phyloP scores from a whole-genome alignment of 2,113 vertebrate genomes.

The Protobothrops flavoviridis region DNA sequence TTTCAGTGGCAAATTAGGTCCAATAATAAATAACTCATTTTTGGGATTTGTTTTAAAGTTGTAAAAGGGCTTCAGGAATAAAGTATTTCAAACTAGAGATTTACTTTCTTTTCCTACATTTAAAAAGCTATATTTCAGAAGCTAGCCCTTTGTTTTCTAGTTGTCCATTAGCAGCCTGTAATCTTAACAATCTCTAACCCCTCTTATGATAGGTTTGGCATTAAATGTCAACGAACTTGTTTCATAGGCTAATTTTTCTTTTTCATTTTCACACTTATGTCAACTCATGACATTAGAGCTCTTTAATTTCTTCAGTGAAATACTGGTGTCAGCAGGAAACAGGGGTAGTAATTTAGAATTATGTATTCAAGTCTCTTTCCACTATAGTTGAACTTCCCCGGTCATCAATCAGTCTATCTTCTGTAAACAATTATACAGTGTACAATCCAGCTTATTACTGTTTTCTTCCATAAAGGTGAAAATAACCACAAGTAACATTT shows the following conservation, averaged over 20 bases:
- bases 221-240: slow-evolving; percentile 51
- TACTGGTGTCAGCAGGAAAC: slow-evolving; percentile 41
- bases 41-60: slow-evolving; percentile 19
- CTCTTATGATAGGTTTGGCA: slow-evolving; percentile 39
- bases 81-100: slow-evolving; percentile 47
- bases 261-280: slow-evolving; percentile 44
- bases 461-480: not conserved
- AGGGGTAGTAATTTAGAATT: slow-evolving; percentile 48
- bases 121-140: slow-evolving; percentile 36
- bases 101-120: slow-evolving; percentile 40
- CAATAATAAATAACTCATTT: not conserved
- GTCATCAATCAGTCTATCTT: slow-evolving; percentile 27
- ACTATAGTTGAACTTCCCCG: slow-evolving; percentile 21
- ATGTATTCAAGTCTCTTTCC: slow-evolving; percentile 42
- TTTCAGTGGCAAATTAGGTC: not conserved
- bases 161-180: slow-evolving; percentile 45
- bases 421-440: slow-evolving; percentile 30
- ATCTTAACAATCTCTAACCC: slow-evolving; percentile 53
- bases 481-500: not conserved
- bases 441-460: not conserved
- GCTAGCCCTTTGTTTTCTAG: slow-evolving; percentile 45
- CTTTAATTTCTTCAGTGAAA: slow-evolving; percentile 59
- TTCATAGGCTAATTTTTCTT: slow-evolving; percentile 60
- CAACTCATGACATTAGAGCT: slow-evolving; percentile 41
- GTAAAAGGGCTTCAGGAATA: slow-evolving; percentile 34